phyloP scores from a whole-genome alignment of 2,113 vertebrate genomes.

The Lophius piscatorius region DNA sequence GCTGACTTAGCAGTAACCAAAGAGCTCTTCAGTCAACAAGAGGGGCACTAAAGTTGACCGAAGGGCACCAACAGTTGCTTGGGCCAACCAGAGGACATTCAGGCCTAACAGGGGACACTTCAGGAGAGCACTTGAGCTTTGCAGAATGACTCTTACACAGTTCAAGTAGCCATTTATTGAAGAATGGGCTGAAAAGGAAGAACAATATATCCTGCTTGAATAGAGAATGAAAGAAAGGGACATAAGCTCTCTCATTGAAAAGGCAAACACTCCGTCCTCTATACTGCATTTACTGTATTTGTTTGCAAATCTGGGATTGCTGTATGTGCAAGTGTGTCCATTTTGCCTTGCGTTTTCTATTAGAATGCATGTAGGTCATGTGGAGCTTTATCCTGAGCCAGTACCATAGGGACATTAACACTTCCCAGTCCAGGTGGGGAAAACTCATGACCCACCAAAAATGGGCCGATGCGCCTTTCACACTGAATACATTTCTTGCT shows the following conservation, averaged over 20 bases:
- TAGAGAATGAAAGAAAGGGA: conserved; percentile 1
- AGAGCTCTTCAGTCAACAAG: fast-evolving
- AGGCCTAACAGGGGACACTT: not conserved
- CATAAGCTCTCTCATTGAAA: too few species aligned
- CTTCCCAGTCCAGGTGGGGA: conserved; percentile 46
- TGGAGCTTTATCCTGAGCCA: conserved; percentile 44
- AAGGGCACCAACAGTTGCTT: too few species aligned
- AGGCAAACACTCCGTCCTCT: too few species aligned
- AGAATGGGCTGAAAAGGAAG: not conserved
- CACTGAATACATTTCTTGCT: conserved; percentile 1
- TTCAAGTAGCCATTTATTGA: not conserved
- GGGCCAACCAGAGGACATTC: not conserved
- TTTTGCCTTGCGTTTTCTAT: conserved; percentile 7
- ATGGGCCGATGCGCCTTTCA: conserved; percentile 38
- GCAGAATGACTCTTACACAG: not conserved
- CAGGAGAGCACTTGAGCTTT: not conserved
- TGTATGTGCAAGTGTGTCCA: too few species aligned
- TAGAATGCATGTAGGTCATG: conserved; percentile 62
- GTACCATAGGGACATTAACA: conserved; percentile 31
- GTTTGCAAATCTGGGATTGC: too few species aligned
- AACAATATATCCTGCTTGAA: not conserved
- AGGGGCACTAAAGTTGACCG: too few species aligned
- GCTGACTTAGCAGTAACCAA: too few species aligned
- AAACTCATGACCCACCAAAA: conserved; percentile 44
- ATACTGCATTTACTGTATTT: not conserved